These are phyloP conservation scores for Falco biarmicus DNA, from an alignment of 2,797 vertebrate species.

Conservation along the genomic window DNA sequence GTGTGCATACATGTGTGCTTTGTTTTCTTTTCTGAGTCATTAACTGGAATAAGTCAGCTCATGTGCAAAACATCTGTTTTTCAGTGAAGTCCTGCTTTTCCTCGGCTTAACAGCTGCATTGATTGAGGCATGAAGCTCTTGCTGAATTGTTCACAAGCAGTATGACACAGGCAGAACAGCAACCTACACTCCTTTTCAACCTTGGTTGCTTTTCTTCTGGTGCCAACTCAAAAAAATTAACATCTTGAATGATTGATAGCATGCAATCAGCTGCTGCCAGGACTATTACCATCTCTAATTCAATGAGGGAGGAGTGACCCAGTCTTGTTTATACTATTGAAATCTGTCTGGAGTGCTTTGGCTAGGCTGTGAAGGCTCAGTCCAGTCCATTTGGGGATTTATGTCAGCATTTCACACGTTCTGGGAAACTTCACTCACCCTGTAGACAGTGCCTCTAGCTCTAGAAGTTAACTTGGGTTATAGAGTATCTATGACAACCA, in stretches of 20 bases:
- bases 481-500: neutral
- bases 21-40: conserved; percentile 46
- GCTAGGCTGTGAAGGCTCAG: neutral
- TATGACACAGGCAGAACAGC: neutral
- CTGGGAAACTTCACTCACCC: conserved; percentile 32
- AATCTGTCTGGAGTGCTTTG: conserved; percentile 44
- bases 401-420: conserved; percentile 21
- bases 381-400: conserved; percentile 30
- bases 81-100: conserved; percentile 44
- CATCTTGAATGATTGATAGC: conserved; percentile 43
- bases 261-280: conserved; percentile 33
- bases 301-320: neutral
- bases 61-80: conserved; percentile 64
- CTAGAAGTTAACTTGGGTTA: neutral
- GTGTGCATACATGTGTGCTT: neutral
- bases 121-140: conserved; percentile 37
- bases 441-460: neutral
- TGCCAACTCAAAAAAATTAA: conserved; percentile 27
- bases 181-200: neutral
- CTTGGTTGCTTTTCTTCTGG: neutral
- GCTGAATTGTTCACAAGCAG: neutral
- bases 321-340: conserved; percentile 28
- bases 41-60: conserved; percentile 33
- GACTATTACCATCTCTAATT: conserved; percentile 14
- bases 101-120: conserved; percentile 46